These are phyloP conservation scores for Nineta flava DNA, from an alignment of 2,888 invertebrate species.

Conservation along the genomic window DNA sequence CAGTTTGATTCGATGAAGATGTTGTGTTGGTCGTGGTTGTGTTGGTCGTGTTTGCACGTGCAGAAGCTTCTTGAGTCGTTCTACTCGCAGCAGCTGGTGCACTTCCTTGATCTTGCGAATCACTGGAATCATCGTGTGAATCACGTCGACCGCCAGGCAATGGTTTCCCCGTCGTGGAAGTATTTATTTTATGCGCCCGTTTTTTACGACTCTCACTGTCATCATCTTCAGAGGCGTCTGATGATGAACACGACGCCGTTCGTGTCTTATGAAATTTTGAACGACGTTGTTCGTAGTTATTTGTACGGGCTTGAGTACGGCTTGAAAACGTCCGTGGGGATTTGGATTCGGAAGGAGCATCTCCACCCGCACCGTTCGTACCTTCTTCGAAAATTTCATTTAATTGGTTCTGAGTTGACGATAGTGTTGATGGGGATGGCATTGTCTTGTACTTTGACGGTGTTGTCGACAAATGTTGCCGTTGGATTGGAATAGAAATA, in stretches of 20 bases:
- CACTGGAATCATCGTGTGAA: conserved; percentile 74
- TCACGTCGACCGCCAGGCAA: conserved; percentile 48
- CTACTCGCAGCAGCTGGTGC: conserved; percentile 11
- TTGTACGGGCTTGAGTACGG: conserved; percentile 20
- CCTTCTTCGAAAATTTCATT: conserved; percentile 57
- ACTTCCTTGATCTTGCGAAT: conserved; percentile 58
- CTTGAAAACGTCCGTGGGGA: conserved; percentile 21
- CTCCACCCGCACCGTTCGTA: conserved; percentile 18
- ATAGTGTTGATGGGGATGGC: conserved; percentile 33
- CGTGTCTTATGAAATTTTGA: conserved; percentile 55
- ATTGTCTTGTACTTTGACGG: conserved; percentile 38
- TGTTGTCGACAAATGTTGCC: conserved; percentile 19
- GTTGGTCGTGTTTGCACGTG: conserved; percentile 14
- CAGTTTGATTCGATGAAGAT: conserved; percentile 10
- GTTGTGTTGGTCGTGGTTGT: conserved; percentile 11
- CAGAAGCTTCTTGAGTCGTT: conserved; percentile 10
- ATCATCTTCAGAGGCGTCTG: conserved; percentile 80
- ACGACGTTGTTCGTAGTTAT: conserved; percentile 38
- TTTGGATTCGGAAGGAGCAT: conserved; percentile 15
- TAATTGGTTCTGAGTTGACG: conserved; percentile 32
- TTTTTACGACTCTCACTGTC: conserved; percentile 73
- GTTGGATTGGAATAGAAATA: conserved; percentile 34
- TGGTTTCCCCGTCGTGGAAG: conserved; percentile 39
- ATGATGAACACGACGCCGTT: conserved; percentile 85
- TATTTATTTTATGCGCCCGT: conserved; percentile 52